Base-by-base conservation (phyloP, 2,888 invertebrate species). In the Hypselothyrea guttata region DNA sequence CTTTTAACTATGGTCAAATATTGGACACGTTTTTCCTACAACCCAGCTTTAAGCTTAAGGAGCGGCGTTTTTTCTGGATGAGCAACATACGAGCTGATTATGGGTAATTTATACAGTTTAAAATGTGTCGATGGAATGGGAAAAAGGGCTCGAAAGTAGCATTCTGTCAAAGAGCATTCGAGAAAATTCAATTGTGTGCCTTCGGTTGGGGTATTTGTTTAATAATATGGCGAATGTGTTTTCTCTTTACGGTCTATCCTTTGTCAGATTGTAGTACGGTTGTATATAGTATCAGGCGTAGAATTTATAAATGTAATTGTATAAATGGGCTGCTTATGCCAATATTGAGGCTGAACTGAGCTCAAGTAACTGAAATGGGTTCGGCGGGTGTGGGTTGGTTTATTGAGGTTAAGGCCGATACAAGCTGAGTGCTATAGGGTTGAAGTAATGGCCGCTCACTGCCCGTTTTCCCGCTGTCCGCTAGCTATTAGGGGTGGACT, bases 301-400 rank as follows among this genome's bases (percentile, higher is more conserved):
- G 70, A 81, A 83, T 79, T 77, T 83, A 79, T 58, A 81, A 81
- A 74, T 84, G 78, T 84, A 84, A 78, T 78, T 84, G 84, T 73
- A 68, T 63, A 71, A 84, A 81, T 84, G 77, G 74, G 69, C 70
- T 71, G 75, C 72, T 71, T 69, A 72, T 70, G 61, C 71, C 71
- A 70, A 70, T 59, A 56, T 18, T 22, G 18, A 8, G 30, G 22
- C 40, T 8, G 53, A 18, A 59, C n/a, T 47, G 35, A 31, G 42
- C 11, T 44, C 33, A 22, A 40, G 38, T 18, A 16, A 4, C 7
- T 33, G 12, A 40, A 46, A 15, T 49, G 16, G 8, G 27, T 41
- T 46, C 41, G 42, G 42, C 33, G 13, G 52, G 54, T 37, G 45
- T 44, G 62, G 56, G 54, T 12, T 55, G 55, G 31, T 40, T 9